phyloP scores from a whole-genome alignment of 2,797 vertebrate species.

The Pangasius mekongensis region DNA sequence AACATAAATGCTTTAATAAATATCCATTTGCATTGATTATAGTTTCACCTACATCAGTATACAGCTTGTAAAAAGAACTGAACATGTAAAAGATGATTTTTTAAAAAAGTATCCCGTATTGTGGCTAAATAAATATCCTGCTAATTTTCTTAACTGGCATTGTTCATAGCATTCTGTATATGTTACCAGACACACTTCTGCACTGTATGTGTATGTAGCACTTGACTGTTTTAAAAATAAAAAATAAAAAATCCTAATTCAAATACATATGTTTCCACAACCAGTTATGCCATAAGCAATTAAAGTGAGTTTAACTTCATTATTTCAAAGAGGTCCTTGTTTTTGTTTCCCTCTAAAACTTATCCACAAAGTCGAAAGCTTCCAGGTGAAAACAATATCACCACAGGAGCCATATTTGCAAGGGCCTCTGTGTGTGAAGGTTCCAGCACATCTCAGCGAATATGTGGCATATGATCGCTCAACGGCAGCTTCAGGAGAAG shows the following conservation, averaged over 20 bases:
- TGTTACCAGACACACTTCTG: neutral
- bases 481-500: conserved; percentile 11
- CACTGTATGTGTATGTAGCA: neutral
- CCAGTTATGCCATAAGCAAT: neutral
- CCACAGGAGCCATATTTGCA: neutral
- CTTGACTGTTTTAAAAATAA: neutral
- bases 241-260: neutral
- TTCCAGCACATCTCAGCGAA: neutral
- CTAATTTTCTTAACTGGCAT: neutral
- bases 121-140: neutral
- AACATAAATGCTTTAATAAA: conserved; percentile 77
- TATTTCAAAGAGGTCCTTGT: neutral
- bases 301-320: neutral
- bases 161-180: neutral
- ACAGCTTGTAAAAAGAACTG: conserved; percentile 38
- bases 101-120: neutral
- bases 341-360: neutral
- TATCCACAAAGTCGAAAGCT: neutral
- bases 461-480: neutral
- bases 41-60: conserved; percentile 41
- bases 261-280: neutral
- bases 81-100: conserved; percentile 1
- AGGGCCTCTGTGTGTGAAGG: neutral
- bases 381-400: neutral
- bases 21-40: conserved; percentile 71